phyloP scores from a whole-genome alignment of 2,113 vertebrate species.

The Lampris incognitus region DNA sequence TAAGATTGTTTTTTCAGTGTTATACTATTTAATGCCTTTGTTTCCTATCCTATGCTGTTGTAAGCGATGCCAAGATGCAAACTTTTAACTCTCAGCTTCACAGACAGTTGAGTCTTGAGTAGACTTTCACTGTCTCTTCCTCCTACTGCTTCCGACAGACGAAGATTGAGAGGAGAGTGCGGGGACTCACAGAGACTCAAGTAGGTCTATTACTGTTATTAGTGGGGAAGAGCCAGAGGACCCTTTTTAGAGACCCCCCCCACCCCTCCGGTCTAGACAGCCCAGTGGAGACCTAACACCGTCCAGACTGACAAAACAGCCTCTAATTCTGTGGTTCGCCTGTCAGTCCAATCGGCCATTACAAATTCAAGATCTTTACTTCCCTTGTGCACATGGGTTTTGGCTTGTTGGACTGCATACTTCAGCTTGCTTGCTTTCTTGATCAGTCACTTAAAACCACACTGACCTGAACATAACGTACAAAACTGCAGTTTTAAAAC shows the following conservation, averaged over 20 bases:
- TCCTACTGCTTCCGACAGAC: neutral
- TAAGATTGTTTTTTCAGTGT: neutral
- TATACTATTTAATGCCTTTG: neutral
- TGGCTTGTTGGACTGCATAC: no score
- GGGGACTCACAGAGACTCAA: slow-evolving; percentile 26
- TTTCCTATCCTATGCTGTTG: neutral
- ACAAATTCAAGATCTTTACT: neutral
- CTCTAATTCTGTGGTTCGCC: neutral
- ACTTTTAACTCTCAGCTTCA: neutral
- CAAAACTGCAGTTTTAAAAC: no score
- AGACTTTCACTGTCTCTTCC: slow-evolving; percentile 2
- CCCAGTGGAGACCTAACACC: neutral
- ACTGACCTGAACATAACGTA: no score
- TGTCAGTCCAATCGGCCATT: neutral
- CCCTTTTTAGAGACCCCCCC: slow-evolving; percentile 17
- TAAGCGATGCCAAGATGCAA: neutral
- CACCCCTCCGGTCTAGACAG: neutral
- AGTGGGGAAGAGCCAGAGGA: slow-evolving; percentile 42
- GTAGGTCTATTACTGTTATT: slow-evolving; percentile 43
- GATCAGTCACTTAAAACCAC: neutral
- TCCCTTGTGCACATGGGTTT: neutral
- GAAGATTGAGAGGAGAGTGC: slow-evolving; percentile 23
- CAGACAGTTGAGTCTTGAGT: neutral
- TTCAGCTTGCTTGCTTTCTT: neutral
- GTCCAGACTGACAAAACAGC: slow-evolving; percentile 15